A percentile compares a stretch with the other conserved stretches of the same genome.
Evolutionary conservation across 2,888 invertebrate species (phyloP).

Genomic region (Branchellion lobata): DNA sequence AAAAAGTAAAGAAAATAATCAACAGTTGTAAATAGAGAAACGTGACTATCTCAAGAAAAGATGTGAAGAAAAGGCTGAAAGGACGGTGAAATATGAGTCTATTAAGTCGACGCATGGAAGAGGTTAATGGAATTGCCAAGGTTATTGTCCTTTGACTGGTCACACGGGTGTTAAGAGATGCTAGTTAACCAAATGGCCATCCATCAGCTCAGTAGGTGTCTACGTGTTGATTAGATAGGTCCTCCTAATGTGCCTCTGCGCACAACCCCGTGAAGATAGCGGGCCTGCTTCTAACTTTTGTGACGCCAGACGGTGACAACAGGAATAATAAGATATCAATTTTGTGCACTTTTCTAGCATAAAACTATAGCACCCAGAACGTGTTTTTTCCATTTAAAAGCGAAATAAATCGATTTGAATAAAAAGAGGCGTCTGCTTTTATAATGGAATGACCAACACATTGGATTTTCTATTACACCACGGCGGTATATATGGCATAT

Average conservation of each 20-base stretch:
- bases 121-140: slow-evolving; percentile 46
- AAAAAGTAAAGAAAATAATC: neutral
- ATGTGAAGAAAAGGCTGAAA: neutral
- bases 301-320: neutral
- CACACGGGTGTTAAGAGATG: slow-evolving; percentile 32
- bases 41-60: slow-evolving; percentile 16
- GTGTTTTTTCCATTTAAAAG: neutral
- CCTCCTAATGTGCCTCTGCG: slow-evolving; percentile 24
- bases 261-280: slow-evolving; percentile 18
- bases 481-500: too few relatives aligned
- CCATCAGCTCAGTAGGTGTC: slow-evolving; percentile 31
- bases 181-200: slow-evolving; percentile 31
- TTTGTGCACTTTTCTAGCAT: too few relatives aligned
- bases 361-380: neutral
- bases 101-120: slow-evolving; percentile 41
- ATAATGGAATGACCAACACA: too few relatives aligned
- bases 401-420: neutral
- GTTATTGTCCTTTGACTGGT: slow-evolving; percentile 46
- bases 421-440: neutral
- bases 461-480: too few relatives aligned
- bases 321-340: neutral
- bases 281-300: neutral
- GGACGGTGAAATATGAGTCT: slow-evolving; percentile 44
- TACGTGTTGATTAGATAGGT: slow-evolving; percentile 42
- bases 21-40: slow-evolving; percentile 12